Percentiles rank a stretch among this genome's conserved stretches.
These are phyloP conservation scores for Philhelius pedissequus DNA, from an alignment of 2,888 invertebrate species.

Conservation along the genomic window DNA sequence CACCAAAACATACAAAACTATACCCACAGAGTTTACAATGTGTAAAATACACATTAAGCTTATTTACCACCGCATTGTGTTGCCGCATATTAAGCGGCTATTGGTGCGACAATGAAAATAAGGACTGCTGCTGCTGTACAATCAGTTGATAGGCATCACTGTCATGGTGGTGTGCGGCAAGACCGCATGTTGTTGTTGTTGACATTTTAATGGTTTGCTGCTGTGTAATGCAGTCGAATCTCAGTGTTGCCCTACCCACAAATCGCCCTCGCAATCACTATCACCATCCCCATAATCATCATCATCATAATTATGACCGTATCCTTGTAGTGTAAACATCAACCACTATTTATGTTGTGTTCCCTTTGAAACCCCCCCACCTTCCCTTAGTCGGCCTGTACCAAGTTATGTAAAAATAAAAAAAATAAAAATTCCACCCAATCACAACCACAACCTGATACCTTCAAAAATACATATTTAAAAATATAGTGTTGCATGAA, in stretches of 20 bases:
- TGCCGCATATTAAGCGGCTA: conserved; percentile 57
- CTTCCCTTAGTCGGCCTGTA: not conserved
- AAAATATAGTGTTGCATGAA: conserved; percentile 57
- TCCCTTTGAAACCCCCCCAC: no score
- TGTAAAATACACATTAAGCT: conserved; percentile 63
- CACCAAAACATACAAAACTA: conserved; percentile 59
- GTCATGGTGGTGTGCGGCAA: conserved; percentile 22
- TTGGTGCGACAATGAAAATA: not conserved
- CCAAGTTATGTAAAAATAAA: not conserved
- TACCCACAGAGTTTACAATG: conserved; percentile 59
- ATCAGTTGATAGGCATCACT: conserved; percentile 38
- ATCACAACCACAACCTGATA: conserved; percentile 59
- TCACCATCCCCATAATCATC: not conserved
- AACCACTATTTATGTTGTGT: conserved; percentile 47
- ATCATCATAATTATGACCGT: not conserved
- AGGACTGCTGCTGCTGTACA: conserved; percentile 20
- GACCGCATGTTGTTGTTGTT: conserved; percentile 48
- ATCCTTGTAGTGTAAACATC: conserved; percentile 17
- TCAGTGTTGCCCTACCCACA: not conserved
- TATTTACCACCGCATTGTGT: conserved; percentile 64
- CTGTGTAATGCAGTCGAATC: conserved; percentile 1
- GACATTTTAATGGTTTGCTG: conserved; percentile 53
- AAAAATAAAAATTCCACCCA: conserved; percentile 26
- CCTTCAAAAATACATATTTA: conserved; percentile 28
- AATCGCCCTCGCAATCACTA: not conserved